Conservation (phyloP, 2,113 vertebrate genomes). For the Manacus vitellinus region DNA sequence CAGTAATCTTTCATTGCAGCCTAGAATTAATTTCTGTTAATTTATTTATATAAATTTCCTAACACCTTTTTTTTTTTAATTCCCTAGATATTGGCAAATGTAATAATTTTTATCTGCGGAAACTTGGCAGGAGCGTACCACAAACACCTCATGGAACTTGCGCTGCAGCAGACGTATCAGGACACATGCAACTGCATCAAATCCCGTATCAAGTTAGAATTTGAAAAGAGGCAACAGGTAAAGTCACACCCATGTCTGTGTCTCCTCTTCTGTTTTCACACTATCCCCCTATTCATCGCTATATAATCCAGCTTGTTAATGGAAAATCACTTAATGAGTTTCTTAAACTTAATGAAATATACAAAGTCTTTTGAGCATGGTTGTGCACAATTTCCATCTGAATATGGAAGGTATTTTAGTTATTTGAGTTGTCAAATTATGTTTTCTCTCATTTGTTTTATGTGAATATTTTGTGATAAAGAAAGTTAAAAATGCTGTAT, state of each 20-base stretch:
- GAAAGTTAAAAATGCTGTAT: not conserved
- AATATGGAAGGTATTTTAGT: not conserved
- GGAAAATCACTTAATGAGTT: not conserved
- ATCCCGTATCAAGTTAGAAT: constrained; percentile 96
- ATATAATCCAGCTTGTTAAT: not conserved
- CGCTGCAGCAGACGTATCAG: constrained; percentile 92
- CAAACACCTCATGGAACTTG: constrained; percentile 96
- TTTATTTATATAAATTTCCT: not conserved
- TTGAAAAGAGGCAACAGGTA: constrained; percentile 98
- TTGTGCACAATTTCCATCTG: not conserved
- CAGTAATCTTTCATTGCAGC: not conserved
- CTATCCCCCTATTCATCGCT: not conserved
- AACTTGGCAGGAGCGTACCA: constrained; percentile 96
- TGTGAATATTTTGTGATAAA: not conserved
- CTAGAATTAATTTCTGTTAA: not conserved
- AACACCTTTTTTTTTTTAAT: not conserved
- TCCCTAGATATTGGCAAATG: constrained; percentile 90
- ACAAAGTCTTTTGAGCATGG: not conserved
- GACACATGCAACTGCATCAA: constrained; percentile 99
- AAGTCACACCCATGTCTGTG: not conserved
- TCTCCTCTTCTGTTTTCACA: not conserved
- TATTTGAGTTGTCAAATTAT: not conserved
- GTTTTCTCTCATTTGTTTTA: not conserved
- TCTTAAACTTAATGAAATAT: not conserved
- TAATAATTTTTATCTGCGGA: constrained; percentile 95